Evolutionary conservation across 1,140 invertebrate species (phyloP).

Genomic region (Periplaneta americana): DNA sequence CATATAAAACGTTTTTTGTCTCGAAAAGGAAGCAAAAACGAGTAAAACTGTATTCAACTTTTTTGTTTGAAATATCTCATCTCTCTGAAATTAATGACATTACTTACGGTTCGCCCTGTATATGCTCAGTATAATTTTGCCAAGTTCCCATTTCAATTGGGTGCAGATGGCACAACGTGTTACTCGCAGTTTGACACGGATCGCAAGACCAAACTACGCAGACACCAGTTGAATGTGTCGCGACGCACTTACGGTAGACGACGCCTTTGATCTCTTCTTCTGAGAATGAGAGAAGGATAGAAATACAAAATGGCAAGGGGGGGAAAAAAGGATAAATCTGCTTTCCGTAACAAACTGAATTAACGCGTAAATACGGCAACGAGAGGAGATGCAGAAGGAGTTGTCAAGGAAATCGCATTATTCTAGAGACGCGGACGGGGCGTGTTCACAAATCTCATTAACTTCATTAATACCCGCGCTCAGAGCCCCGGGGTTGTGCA

Average conservation of each 20-base stretch:
- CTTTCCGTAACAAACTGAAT: background rate
- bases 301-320: background rate
- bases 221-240: background rate
- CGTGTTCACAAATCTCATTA: background rate
- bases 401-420: background rate
- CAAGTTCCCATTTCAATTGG: background rate
- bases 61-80: too few relatives aligned
- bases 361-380: background rate
- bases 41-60: too few relatives aligned
- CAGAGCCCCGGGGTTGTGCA: background rate
- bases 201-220: background rate
- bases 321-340: background rate
- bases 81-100: too few relatives aligned
- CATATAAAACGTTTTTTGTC: too few relatives aligned
- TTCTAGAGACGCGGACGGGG: background rate
- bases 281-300: background rate
- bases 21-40: too few relatives aligned
- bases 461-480: background rate
- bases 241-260: background rate
- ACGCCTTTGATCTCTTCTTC: background rate
- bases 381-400: background rate
- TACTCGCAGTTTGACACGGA: background rate
- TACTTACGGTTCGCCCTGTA: too few relatives aligned
- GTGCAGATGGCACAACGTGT: background rate
- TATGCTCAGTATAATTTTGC: too few relatives aligned